Evolutionary conservation across 2,113 vertebrate genomes (phyloP).

Genomic region (Tiliqua scincoides): DNA sequence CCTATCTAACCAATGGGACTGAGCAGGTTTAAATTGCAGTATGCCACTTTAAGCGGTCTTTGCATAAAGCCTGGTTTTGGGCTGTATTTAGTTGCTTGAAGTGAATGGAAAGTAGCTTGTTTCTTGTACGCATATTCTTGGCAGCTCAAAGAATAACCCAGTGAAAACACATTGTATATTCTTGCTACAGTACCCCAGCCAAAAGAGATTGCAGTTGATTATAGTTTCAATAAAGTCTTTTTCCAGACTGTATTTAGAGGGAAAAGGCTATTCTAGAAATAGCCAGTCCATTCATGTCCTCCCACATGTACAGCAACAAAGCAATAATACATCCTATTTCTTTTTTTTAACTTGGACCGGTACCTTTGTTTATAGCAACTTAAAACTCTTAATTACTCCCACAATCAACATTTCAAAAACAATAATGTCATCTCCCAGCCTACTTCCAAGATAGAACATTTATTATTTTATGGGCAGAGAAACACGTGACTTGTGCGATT

Average conservation of each 20-base stretch:
- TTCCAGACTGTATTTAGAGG: neutral
- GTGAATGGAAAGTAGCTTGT: neutral
- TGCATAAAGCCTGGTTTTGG: neutral
- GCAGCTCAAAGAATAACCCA: neutral
- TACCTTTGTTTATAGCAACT: constrained; percentile 3
- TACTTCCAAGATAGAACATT: neutral
- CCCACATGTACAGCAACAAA: neutral
- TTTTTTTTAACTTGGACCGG: neutral
- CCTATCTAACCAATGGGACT: neutral
- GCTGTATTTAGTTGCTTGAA: neutral
- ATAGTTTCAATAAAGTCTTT: constrained; percentile 22
- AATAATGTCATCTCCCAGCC: neutral
- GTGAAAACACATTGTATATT: neutral
- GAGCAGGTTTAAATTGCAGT: neutral
- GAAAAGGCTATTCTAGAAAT: constrained; percentile 3
- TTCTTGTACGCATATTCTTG: too few relatives aligned
- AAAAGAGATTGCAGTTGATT: neutral
- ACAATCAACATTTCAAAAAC: neutral
- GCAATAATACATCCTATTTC: neutral
- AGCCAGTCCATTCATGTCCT: neutral
- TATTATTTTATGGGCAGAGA: neutral
- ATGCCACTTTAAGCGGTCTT: neutral
- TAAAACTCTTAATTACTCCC: neutral
- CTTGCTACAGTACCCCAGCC: neutral
- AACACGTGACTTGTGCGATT: neutral